Evolutionary conservation across 35 echinoderm and acorn worm species (phyloP).

Genomic region (Hemicentrotus pulcherrimus): DNA sequence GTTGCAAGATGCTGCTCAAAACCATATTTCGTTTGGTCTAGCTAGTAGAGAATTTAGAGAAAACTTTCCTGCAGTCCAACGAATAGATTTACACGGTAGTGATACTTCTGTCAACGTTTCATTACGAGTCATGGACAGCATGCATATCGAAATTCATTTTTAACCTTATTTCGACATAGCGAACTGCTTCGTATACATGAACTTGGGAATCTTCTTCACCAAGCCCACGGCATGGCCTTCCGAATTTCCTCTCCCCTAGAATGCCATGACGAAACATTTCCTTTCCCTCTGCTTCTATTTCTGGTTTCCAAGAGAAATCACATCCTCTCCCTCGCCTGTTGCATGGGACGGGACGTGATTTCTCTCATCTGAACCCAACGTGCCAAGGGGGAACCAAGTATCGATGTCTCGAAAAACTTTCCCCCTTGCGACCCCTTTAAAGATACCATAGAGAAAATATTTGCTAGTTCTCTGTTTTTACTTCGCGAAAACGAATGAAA

Average conservation of each 20-base stretch:
- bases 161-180: neutral
- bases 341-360: neutral
- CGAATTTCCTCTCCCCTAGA: neutral
- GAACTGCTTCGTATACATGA: neutral
- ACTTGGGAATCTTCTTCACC: neutral
- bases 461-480: neutral
- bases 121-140: neutral
- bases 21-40: no score
- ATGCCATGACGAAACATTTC: neutral
- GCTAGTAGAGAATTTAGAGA: no score
- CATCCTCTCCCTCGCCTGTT: neutral
- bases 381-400: neutral
- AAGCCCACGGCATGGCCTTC: neutral
- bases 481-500: neutral
- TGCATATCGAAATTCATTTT: neutral
- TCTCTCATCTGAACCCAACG: neutral
- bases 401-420: neutral
- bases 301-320: neutral
- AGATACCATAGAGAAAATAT: neutral
- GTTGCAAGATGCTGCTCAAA: no score
- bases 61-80: no score
- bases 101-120: neutral
- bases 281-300: neutral
- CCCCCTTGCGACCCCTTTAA: neutral
- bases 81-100: no score